phyloP scores from a whole-genome alignment of 2,888 invertebrate genomes.

The Nemoura dubitans region DNA sequence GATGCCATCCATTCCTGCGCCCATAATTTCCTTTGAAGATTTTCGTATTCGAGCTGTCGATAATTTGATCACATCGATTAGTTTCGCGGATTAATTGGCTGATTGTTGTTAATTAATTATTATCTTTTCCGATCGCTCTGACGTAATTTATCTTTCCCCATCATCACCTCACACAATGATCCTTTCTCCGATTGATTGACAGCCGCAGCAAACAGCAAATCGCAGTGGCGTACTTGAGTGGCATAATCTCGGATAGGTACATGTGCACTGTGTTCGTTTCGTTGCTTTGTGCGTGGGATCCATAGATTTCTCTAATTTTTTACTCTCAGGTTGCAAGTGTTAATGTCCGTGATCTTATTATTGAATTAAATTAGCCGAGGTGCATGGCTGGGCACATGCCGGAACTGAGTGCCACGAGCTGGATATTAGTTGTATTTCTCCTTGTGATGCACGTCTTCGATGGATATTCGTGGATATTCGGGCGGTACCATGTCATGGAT shows the following conservation, averaged over 20 bases:
- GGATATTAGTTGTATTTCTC: too few relatives aligned
- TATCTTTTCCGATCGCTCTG: background rate
- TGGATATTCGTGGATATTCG: background rate
- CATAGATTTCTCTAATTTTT: background rate
- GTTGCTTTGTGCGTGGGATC: slow-evolving; percentile 10
- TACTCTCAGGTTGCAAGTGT: background rate
- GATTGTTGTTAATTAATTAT: background rate
- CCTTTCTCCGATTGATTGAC: slow-evolving; percentile 22
- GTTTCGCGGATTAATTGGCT: background rate
- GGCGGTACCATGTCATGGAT: background rate
- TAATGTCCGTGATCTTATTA: background rate
- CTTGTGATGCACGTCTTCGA: too few relatives aligned
- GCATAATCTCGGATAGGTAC: background rate
- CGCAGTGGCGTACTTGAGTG: background rate
- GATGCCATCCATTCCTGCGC: too few relatives aligned
- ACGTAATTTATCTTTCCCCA: background rate
- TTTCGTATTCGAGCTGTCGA: too few relatives aligned
- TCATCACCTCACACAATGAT: background rate
- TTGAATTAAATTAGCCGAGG: slow-evolving; percentile 4
- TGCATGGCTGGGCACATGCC: background rate
- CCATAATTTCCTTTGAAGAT: too few relatives aligned
- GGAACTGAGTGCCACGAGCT: background rate
- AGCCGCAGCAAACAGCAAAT: background rate
- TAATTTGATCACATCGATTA: background rate
- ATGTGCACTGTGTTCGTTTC: background rate